Percentiles rank a stretch among this genome's conserved stretches.
phyloP scores from a whole-genome alignment of 2,888 invertebrate genomes.

The Vandiemenella viatica region DNA sequence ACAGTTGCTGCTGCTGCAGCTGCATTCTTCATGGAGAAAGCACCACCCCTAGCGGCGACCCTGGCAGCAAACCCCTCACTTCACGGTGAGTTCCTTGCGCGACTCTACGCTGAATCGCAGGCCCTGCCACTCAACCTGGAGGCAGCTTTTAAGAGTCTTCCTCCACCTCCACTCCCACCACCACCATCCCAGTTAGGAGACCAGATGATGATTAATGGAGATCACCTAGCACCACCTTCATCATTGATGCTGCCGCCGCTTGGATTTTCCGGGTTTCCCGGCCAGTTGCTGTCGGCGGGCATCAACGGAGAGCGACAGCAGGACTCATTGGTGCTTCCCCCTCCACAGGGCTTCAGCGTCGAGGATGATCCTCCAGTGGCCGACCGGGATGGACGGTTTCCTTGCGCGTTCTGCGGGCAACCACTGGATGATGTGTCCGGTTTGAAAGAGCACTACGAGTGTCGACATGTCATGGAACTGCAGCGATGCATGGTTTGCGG shows the following conservation, averaged over 20 bases:
- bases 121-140: constrained; percentile 37
- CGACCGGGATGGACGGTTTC: constrained; percentile 48
- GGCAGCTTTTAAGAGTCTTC: constrained; percentile 45
- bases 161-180: constrained; percentile 27
- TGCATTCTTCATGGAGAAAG: constrained; percentile 32
- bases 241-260: constrained; percentile 31
- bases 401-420: constrained; percentile 54
- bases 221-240: constrained; percentile 34
- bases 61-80: constrained; percentile 39
- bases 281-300: constrained; percentile 22
- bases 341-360: constrained; percentile 20
- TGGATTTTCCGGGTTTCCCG: constrained; percentile 38
- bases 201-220: constrained; percentile 32
- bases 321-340: constrained; percentile 8
- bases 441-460: constrained; percentile 47
- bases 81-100: constrained; percentile 63
- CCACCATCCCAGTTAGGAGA: constrained; percentile 32
- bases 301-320: constrained; percentile 7
- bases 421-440: constrained; percentile 39
- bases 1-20: too few relatives aligned
- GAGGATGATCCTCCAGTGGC: constrained; percentile 51
- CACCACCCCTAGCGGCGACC: constrained; percentile 38
- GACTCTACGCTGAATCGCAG: constrained; percentile 55
- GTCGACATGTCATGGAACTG: constrained; percentile 45
- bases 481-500: constrained; percentile 64